Percentiles rank a stretch among this genome's conserved stretches.
Evolutionary conservation across 2,113 vertebrate genomes (phyloP).

Genomic region (Mormyrus iriodes): DNA sequence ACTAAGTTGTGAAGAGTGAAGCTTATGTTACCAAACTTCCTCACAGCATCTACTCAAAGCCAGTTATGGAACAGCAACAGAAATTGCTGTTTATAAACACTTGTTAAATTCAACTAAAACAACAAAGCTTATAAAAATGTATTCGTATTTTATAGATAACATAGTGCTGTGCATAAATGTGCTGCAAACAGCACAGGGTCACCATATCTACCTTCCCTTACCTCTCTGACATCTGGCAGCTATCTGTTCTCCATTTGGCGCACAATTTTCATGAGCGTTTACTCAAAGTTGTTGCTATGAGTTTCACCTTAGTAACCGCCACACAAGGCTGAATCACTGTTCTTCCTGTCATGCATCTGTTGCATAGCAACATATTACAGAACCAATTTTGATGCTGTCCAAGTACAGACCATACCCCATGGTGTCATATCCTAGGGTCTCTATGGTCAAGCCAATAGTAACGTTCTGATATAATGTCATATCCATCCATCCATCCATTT

Average conservation of each 20-base stretch:
- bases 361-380: neutral
- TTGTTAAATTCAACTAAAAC: neutral
- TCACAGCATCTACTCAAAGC: neutral
- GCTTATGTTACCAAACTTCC: neutral
- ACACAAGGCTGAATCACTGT: neutral
- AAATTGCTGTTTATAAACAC: neutral
- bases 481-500: neutral
- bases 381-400: neutral
- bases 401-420: neutral
- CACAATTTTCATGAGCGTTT: neutral
- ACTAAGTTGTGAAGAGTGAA: neutral
- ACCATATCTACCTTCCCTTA: neutral
- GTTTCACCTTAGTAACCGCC: neutral
- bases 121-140: neutral
- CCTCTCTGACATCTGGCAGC: neutral
- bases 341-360: neutral
- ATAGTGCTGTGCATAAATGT: neutral
- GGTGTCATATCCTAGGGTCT: neutral
- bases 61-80: neutral
- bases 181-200: neutral
- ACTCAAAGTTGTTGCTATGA: neutral
- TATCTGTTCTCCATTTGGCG: neutral
- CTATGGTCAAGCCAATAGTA: neutral
- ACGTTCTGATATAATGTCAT: neutral
- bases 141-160: neutral